These are phyloP conservation scores for Phalacrocorax aristotelis DNA, from an alignment of 2,113 vertebrate species.

Conservation along the genomic window DNA sequence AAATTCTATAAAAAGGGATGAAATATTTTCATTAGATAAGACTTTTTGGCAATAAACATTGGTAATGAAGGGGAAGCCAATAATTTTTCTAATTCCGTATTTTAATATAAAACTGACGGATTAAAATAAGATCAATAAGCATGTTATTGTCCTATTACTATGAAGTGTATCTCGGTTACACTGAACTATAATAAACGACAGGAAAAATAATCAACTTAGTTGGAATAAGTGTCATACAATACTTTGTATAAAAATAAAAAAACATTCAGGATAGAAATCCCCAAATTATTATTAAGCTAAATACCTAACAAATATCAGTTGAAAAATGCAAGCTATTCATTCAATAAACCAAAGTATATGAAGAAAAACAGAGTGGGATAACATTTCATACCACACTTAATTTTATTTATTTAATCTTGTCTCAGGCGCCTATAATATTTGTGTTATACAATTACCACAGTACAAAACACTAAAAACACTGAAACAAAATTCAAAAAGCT, in stretches of 20 bases:
- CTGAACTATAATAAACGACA: not conserved
- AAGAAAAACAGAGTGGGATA: constrained; percentile 9
- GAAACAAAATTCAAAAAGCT: not conserved
- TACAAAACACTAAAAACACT: not conserved
- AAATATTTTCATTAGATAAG: not conserved
- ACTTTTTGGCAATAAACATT: not conserved
- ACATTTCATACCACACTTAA: not conserved
- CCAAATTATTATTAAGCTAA: not conserved
- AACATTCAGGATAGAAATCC: not conserved
- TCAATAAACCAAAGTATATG: not conserved
- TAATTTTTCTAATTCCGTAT: not conserved
- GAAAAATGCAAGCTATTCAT: constrained; percentile 22
- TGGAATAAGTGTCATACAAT: not conserved
- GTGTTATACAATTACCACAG: not conserved
- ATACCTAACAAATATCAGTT: not conserved
- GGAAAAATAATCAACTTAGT: constrained; percentile 14
- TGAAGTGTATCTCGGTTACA: not conserved
- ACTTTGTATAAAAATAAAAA: not conserved
- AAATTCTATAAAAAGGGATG: not conserved
- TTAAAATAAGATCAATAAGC: constrained; percentile 25
- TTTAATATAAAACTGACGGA: not conserved
- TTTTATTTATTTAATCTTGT: constrained; percentile 43
- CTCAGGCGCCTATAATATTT: not conserved
- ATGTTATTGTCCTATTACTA: not conserved
- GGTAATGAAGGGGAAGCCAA: not conserved